These are phyloP conservation scores for Cliona cf. orientalis DNA, from an alignment of 37 sponge, comb jelly and placozoan species.

Conservation along the genomic window DNA sequence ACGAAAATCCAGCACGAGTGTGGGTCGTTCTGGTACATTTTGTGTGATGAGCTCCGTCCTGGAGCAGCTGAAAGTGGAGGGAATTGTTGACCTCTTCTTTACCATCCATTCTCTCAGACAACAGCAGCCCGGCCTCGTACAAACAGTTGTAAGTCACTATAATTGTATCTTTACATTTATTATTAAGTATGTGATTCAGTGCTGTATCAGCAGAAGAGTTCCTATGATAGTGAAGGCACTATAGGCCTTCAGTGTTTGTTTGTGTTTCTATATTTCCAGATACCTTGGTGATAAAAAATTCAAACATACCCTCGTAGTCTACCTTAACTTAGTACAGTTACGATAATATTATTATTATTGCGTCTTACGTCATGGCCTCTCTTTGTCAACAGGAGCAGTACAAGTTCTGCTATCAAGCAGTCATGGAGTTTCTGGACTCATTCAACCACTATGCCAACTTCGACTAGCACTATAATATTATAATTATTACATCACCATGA, in stretches of 20 bases:
- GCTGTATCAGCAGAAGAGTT: no score
- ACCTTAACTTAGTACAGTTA: not conserved
- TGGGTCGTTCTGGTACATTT: conserved; percentile 81
- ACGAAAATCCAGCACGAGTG: conserved; percentile 49
- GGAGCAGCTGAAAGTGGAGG: conserved; percentile 85
- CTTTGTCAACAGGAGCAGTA: conserved; percentile 59
- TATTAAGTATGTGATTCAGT: no score
- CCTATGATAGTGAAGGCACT: no score
- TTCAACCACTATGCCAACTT: conserved; percentile 86
- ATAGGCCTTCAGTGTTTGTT: no score
- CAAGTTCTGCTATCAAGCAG: conserved; percentile 71
- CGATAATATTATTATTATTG: not conserved
- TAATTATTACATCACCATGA: not conserved
- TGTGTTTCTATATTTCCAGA: no score
- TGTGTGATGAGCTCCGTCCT: conserved; percentile 55
- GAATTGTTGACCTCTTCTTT: conserved; percentile 72
- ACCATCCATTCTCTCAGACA: conserved; percentile 73
- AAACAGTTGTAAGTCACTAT: conserved; percentile 60
- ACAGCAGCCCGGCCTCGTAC: conserved; percentile 80
- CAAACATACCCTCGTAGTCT: no score
- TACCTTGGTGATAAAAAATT: no score
- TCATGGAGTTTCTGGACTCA: conserved; percentile 83
- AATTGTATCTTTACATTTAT: no score
- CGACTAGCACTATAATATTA: conserved; percentile 40
- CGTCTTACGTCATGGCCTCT: not conserved